Evolutionary conservation across 2,888 invertebrate genomes (phyloP).

Genomic region (Caenorhabditis sp.): DNA sequence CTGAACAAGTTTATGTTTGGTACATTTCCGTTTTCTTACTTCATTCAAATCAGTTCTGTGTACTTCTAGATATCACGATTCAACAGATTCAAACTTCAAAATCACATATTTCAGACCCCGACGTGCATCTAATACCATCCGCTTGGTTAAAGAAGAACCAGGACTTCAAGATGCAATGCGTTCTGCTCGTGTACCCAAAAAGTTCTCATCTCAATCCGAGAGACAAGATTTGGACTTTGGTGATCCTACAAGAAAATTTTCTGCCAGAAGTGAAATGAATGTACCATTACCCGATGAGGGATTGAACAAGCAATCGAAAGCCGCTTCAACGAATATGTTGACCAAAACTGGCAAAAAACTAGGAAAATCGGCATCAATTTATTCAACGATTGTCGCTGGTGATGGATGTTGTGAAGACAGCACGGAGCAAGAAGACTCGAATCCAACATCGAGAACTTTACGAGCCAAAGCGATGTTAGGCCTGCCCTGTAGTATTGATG

Average conservation of each 20-base stretch:
- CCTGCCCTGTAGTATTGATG: background rate
- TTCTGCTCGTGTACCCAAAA: constrained; percentile 10
- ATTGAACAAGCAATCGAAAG: background rate
- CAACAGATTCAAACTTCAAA: background rate
- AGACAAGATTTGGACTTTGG: constrained; percentile 9
- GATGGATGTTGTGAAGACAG: background rate
- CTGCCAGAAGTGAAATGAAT: background rate
- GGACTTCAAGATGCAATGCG: constrained; percentile 21
- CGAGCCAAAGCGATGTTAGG: background rate
- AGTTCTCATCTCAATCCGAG: constrained; percentile 26
- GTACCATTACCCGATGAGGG: background rate
- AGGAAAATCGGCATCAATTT: background rate
- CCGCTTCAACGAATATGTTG: background rate
- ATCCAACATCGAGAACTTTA: background rate
- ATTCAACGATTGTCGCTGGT: background rate
- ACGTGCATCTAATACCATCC: constrained; percentile 3
- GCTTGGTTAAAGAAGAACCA: constrained; percentile 11
- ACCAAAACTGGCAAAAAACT: background rate
- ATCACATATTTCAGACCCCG: constrained; percentile 22
- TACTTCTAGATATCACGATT: no score
- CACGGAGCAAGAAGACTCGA: background rate
- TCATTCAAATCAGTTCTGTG: no score
- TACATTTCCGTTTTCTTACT: no score
- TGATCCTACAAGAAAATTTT: background rate
- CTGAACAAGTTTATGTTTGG: no score